Evolutionary conservation across 2,797 vertebrate genomes (phyloP).

Genomic region (Notolabrus celidotus): DNA sequence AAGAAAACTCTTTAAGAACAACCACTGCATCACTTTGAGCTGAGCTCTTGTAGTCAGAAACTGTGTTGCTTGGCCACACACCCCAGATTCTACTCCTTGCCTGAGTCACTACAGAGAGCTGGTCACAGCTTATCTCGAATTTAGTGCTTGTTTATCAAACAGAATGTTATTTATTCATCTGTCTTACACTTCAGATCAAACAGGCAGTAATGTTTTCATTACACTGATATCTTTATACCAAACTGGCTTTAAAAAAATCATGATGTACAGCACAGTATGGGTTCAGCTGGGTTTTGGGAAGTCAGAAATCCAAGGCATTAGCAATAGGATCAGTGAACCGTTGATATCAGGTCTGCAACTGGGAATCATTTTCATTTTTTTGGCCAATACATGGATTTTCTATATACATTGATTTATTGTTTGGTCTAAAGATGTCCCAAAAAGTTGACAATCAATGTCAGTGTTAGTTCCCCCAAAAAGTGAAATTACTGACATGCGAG

Average conservation of each 20-base stretch:
- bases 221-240: conserved; percentile 27
- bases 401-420: too few relatives aligned
- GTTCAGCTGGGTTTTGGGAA: conserved; percentile 3
- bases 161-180: conserved; percentile 52
- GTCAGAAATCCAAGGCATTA: conserved; percentile 9
- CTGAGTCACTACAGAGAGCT: conserved; percentile 54
- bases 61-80: conserved; percentile 34
- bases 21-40: conserved; percentile 22
- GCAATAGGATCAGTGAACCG: neutral
- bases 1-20: conserved; percentile 5
- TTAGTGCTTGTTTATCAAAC: conserved; percentile 61
- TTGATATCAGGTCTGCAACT: neutral
- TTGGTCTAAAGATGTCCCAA: too few relatives aligned
- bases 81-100: conserved; percentile 26
- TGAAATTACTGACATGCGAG: neutral
- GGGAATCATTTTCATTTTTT: neutral
- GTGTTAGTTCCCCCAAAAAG: neutral
- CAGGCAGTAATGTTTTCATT: conserved; percentile 45
- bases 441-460: too few relatives aligned
- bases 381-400: too few relatives aligned
- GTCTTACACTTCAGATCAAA: conserved; percentile 45
- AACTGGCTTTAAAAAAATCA: conserved; percentile 23
- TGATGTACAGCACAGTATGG: conserved; percentile 1
- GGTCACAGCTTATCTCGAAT: conserved; percentile 50
- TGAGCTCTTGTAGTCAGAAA: conserved; percentile 31